Conservation (phyloP, 1,140 invertebrate genomes). For the Cyrtorhinus lividipennis region DNA sequence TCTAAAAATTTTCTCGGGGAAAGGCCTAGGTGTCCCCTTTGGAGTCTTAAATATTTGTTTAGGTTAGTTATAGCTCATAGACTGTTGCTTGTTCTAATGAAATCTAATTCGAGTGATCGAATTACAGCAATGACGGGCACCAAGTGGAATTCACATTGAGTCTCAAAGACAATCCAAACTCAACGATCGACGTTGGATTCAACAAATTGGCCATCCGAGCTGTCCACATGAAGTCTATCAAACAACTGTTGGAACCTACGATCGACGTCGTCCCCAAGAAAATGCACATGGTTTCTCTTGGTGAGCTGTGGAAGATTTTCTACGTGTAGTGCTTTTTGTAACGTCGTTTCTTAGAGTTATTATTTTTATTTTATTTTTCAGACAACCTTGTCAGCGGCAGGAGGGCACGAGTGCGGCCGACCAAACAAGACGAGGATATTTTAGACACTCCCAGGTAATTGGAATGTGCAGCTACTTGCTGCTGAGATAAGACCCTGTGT, state of each 20-base stretch:
- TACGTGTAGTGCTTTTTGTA: background rate
- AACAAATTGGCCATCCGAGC: slow-evolving; percentile 19
- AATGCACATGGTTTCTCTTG: slow-evolving; percentile 19
- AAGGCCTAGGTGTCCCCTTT: no score
- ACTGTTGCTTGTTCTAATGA: no score
- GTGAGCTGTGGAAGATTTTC: background rate
- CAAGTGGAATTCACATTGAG: slow-evolving; percentile 16
- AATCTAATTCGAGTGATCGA: no score
- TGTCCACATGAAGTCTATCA: slow-evolving; percentile 20
- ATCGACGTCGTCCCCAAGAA: slow-evolving; percentile 15
- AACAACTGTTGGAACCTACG: slow-evolving; percentile 11
- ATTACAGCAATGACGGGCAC: no score
- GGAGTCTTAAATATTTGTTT: no score
- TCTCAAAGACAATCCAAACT: slow-evolving; percentile 7
- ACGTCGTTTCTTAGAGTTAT: background rate
- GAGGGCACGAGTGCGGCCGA: slow-evolving; percentile 1
- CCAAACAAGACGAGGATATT: slow-evolving; percentile 11
- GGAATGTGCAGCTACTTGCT: background rate
- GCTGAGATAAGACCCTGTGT: no score
- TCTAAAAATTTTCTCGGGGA: no score
- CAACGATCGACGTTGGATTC: slow-evolving; percentile 1
- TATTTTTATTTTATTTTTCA: background rate
- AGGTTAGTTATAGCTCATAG: no score
- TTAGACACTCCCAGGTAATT: slow-evolving; percentile 1
- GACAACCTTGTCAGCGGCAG: slow-evolving; percentile 18